These are phyloP conservation scores for Chironomus striatipennis DNA, from an alignment of 1,140 invertebrate genomes.

Conservation along the genomic window DNA sequence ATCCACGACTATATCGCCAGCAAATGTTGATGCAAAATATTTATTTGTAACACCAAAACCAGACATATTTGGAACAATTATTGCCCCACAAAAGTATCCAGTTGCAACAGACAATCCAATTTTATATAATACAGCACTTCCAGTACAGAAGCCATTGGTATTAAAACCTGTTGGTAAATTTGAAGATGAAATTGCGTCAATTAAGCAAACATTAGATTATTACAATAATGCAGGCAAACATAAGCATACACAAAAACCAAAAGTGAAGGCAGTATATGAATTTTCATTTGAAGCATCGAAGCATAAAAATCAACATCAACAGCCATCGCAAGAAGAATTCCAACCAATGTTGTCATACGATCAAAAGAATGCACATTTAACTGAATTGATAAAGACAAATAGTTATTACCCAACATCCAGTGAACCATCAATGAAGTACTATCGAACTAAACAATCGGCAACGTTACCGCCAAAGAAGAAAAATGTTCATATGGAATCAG, in stretches of 20 bases:
- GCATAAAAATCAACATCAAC: slow-evolving; percentile 35
- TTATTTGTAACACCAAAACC: slow-evolving; percentile 41
- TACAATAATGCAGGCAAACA: slow-evolving; percentile 33
- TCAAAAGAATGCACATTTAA: slow-evolving; percentile 27
- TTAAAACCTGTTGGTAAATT: slow-evolving; percentile 33
- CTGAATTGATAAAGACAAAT: slow-evolving; percentile 39
- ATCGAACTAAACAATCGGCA: slow-evolving; percentile 52
- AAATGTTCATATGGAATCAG: slow-evolving; percentile 28
- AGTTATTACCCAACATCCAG: slow-evolving; percentile 41
- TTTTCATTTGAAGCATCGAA: slow-evolving; percentile 48
- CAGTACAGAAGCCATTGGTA: slow-evolving; percentile 27
- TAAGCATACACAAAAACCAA: slow-evolving; percentile 37
- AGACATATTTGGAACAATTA: slow-evolving; percentile 40
- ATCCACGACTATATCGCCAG: slow-evolving; percentile 26
- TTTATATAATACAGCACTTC: slow-evolving; percentile 33
- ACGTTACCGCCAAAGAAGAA: slow-evolving; percentile 45
- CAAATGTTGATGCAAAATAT: slow-evolving; percentile 30
- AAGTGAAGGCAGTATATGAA: slow-evolving; percentile 49
- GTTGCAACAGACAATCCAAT: slow-evolving; percentile 34
- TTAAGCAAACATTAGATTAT: slow-evolving; percentile 45
- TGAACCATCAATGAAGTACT: slow-evolving; percentile 51
- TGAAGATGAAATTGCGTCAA: slow-evolving; percentile 45
- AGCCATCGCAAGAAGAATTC: slow-evolving; percentile 33
- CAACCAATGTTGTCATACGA: slow-evolving; percentile 28
- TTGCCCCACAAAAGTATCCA: slow-evolving; percentile 30